Conservation (phyloP, 53 echinoderm and acorn worm species). For the Antedon mediterranea region DNA sequence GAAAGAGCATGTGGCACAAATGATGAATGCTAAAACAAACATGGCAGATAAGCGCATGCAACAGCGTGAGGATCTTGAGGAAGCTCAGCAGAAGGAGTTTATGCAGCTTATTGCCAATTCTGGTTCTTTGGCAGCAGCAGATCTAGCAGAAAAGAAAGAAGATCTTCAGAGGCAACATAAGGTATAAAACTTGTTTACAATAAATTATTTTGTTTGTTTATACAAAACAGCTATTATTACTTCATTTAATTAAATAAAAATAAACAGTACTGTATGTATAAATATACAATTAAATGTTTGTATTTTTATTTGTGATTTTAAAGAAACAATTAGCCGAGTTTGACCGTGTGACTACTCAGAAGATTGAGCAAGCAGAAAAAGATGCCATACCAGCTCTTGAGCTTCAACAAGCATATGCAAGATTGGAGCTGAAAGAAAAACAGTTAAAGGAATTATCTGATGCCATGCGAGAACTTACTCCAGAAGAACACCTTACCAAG, state of each 20-base stretch:
- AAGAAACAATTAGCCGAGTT: constrained; percentile 94
- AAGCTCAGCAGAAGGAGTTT: constrained; percentile 78
- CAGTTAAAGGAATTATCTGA: constrained; percentile 88
- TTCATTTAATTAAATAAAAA: neutral
- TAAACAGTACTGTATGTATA: neutral
- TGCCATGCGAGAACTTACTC: constrained; percentile 78
- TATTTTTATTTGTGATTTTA: neutral
- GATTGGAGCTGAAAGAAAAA: constrained; percentile 80
- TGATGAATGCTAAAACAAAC: constrained; percentile 36
- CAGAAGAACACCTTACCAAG: constrained; percentile 74
- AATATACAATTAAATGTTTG: neutral
- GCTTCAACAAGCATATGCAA: constrained; percentile 72
- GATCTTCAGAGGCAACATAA: constrained; percentile 75
- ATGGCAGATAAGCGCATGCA: constrained; percentile 66
- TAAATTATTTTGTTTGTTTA: too few species aligned
- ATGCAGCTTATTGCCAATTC: constrained; percentile 84
- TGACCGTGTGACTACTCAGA: constrained; percentile 56
- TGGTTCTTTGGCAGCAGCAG: constrained; percentile 50
- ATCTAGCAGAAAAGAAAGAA: constrained; percentile 84
- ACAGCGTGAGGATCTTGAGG: constrained; percentile 49
- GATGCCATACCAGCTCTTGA: constrained; percentile 75
- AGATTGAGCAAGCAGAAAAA: constrained; percentile 64
- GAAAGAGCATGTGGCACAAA: constrained; percentile 45
- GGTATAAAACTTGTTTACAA: too few species aligned
- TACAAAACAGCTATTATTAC: too few species aligned